Conservation (phyloP, 2,113 vertebrate genomes). For the Microtus oregoni region DNA sequence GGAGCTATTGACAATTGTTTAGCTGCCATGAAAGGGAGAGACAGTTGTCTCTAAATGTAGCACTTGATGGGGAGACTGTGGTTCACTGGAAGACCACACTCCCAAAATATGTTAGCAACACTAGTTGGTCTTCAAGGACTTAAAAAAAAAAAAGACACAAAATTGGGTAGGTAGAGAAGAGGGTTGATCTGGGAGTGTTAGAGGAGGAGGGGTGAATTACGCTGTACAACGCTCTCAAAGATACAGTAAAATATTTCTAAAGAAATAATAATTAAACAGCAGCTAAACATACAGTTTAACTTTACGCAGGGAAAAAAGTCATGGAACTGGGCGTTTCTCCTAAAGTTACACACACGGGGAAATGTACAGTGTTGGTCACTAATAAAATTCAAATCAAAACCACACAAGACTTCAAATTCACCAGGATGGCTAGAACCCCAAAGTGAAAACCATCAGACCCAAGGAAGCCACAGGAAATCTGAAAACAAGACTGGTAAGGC, state of each 20-base stretch:
- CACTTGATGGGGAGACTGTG: neutral
- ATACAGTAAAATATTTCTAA: neutral
- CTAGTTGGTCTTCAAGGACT: neutral
- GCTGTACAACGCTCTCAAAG: neutral
- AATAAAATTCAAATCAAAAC: slow-evolving; percentile 1
- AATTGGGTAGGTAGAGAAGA: neutral
- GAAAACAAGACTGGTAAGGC: neutral
- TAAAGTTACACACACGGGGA: neutral
- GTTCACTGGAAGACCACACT: neutral
- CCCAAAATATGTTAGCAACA: neutral
- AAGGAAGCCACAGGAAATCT: neutral
- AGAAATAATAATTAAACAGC: neutral
- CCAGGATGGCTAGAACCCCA: neutral
- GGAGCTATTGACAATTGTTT: neutral
- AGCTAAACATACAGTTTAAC: neutral
- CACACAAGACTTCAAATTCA: neutral
- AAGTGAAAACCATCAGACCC: neutral
- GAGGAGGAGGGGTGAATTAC: neutral
- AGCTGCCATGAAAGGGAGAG: neutral
- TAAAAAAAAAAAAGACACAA: neutral
- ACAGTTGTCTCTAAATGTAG: neutral
- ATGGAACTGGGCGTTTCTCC: neutral
- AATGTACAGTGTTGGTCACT: neutral
- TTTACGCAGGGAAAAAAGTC: neutral
- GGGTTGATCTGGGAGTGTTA: neutral